Conservation (phyloP, 2,113 vertebrate species). For the Zingel zingel region DNA sequence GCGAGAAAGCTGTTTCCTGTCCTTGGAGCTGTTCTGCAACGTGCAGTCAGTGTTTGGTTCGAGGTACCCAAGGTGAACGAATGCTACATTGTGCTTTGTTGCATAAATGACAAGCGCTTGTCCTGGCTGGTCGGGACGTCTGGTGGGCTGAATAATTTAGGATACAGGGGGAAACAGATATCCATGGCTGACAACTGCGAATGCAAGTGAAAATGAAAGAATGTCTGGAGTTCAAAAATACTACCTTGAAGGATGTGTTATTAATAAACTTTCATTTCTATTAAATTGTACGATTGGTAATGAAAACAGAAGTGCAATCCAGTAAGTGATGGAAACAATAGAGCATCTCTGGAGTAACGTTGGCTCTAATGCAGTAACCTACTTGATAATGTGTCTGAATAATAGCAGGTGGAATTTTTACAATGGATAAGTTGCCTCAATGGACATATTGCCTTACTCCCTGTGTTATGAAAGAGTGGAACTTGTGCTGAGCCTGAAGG, state of each 20-base stretch:
- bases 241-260: neutral
- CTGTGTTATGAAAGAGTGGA: slow-evolving; percentile 68
- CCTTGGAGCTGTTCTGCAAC: slow-evolving; percentile 27
- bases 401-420: slow-evolving; percentile 49
- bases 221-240: slow-evolving; percentile 31
- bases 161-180: slow-evolving; percentile 1
- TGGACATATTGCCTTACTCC: slow-evolving; percentile 67
- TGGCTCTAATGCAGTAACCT: slow-evolving; percentile 13
- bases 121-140: slow-evolving; percentile 59
- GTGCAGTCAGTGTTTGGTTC: slow-evolving; percentile 15
- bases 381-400: slow-evolving; percentile 12
- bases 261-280: slow-evolving; percentile 7
- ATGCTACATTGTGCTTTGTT: slow-evolving; percentile 52
- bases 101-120: slow-evolving; percentile 65
- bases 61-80: slow-evolving; percentile 23
- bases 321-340: neutral
- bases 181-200: slow-evolving; percentile 52
- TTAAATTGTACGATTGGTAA: neutral
- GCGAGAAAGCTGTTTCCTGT: slow-evolving; percentile 43
- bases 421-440: slow-evolving; percentile 46
- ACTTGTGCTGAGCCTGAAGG: slow-evolving; percentile 38
- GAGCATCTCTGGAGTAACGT: neutral
- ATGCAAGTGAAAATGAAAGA: slow-evolving; percentile 41
- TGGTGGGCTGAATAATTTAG: slow-evolving; percentile 79
- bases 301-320: neutral